Percentiles rank a stretch among this genome's conserved stretches.
phyloP scores from a whole-genome alignment of 35 echinoderm and acorn worm species.

The Acanthaster planci region DNA sequence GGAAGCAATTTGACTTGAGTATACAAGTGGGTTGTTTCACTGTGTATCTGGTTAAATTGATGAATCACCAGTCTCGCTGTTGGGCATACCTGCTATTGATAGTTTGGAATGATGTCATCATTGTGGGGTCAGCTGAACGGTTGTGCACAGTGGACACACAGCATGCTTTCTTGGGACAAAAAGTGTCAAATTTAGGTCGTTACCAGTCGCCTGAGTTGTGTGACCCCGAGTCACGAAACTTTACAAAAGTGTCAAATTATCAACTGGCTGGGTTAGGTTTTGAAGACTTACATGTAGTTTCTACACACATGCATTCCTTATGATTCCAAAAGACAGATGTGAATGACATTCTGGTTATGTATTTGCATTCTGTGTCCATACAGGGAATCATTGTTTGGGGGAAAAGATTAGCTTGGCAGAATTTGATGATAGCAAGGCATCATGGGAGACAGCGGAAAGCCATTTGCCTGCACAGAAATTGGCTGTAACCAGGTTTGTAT shows the following conservation, averaged over 20 bases:
- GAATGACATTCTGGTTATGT: not conserved
- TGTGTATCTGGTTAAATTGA: too few relatives aligned
- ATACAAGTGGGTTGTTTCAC: too few relatives aligned
- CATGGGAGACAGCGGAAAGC: constrained; percentile 61
- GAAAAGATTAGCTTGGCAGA: not conserved
- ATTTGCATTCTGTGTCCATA: not conserved
- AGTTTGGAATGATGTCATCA: too few relatives aligned
- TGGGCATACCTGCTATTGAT: too few relatives aligned
- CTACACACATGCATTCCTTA: not conserved
- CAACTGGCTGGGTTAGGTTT: not conserved
- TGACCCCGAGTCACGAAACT: too few relatives aligned
- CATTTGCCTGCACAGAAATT: constrained; percentile 60
- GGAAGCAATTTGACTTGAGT: too few relatives aligned
- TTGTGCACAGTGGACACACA: too few relatives aligned
- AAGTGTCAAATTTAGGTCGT: too few relatives aligned
- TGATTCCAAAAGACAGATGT: not conserved
- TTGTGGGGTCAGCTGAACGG: too few relatives aligned
- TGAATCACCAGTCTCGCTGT: too few relatives aligned
- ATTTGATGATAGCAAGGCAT: not conserved
- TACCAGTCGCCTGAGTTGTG: too few relatives aligned
- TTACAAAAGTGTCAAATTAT: not conserved
- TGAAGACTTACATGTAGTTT: not conserved
- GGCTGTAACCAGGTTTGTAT: constrained; percentile 68
- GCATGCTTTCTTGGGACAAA: too few relatives aligned
- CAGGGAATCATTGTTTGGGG: not conserved